Evolutionary conservation across 2,888 invertebrate genomes (phyloP), one percentile per base, ranked within the genome.

Genomic region (Dynastes tityus): DNA sequence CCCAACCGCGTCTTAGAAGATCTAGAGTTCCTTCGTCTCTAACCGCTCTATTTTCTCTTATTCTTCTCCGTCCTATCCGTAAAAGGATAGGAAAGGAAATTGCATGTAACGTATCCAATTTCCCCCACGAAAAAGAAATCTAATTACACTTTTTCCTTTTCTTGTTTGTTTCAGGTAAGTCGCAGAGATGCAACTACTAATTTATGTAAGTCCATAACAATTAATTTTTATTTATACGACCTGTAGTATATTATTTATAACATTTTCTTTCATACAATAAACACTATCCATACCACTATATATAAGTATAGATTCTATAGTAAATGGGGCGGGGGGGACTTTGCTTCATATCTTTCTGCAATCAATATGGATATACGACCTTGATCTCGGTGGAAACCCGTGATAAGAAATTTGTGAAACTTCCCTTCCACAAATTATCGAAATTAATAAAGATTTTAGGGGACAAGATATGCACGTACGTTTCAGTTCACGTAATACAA

Each of bases 161-260:
- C 55, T 74, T 22, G 13, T 73, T 74, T 45, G 32, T 74, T 74
- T 8, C 61, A 74, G 73, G 73, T 74, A 74, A 74, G 73, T 74
- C 45, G 61, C 29, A 49, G 61, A 61, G n/a, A 74, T 74, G 61
- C 61, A 61, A 40, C 73, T 45, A 13, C 49, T 74, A 74, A 74
- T 74, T 45, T 45, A 74, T 45, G 73, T 74, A 74, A 74, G 73
- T 74, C 29, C 51, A n/a, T 16, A 8, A 67, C 1, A 9, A 63
- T 29, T 37, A 37, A 37, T 63, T 63, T 9, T 49, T 27, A n/a
- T 22, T 9, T 55, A 45, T 8, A 8, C 32, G 32, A 37, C 3
- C 32, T 5, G 32, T 37, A 37, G 32, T 4, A 37, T 0, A 5
- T 37, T 37, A 37, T 37, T 37, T 37, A 37, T 37, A 32, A 4